phyloP scores from a whole-genome alignment of 2,888 invertebrate genomes.

The Schizaphis graminum region DNA sequence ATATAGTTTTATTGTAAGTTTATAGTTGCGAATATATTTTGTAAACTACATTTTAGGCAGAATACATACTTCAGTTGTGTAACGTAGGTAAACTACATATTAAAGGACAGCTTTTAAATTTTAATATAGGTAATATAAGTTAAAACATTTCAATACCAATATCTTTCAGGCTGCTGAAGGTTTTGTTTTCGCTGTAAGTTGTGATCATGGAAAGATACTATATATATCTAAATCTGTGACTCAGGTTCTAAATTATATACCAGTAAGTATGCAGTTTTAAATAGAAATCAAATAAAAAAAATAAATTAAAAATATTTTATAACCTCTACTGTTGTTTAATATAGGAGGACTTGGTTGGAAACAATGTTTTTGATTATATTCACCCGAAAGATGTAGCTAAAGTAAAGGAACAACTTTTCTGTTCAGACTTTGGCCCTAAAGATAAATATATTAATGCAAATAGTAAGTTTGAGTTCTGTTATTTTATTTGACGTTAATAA shows the following conservation, averaged over 20 bases:
- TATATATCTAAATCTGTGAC: slow-evolving; percentile 92
- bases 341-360: slow-evolving; percentile 87
- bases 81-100: neutral
- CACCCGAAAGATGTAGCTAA: slow-evolving; percentile 96
- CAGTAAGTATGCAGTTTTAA: slow-evolving; percentile 74
- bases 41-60: neutral
- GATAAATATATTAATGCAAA: slow-evolving; percentile 93
- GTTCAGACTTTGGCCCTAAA: slow-evolving; percentile 88
- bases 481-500: neutral
- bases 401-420: slow-evolving; percentile 94
- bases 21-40: neutral
- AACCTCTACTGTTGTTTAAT: neutral
- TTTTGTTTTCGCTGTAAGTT: slow-evolving; percentile 92
- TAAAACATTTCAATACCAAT: neutral
- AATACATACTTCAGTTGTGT: neutral
- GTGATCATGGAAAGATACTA: slow-evolving; percentile 90
- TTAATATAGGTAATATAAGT: neutral
- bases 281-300: neutral
- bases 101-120: neutral
- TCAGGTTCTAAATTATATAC: slow-evolving; percentile 84
- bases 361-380: slow-evolving; percentile 93
- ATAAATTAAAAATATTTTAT: neutral
- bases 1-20: neutral
- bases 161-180: slow-evolving; percentile 84
- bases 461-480: slow-evolving; percentile 76